phyloP scores from a whole-genome alignment of 2,113 vertebrate genomes.

The Sarotherodon lohbergeri region DNA sequence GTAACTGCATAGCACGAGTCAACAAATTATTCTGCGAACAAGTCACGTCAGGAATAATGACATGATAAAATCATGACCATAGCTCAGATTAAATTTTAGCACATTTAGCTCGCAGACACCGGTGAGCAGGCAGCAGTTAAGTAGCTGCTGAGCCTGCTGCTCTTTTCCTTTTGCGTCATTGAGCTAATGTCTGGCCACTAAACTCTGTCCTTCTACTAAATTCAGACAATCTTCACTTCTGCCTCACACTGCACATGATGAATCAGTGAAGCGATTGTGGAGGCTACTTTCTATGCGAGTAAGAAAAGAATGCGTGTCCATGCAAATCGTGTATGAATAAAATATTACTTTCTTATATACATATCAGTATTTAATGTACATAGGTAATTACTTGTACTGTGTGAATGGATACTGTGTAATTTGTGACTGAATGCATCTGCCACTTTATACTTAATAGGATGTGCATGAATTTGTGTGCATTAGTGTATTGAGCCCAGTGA shows the following conservation, averaged over 20 bases:
- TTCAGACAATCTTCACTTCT: slow-evolving; percentile 10
- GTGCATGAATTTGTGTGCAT: background rate
- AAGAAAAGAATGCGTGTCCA: background rate
- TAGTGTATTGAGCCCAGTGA: background rate
- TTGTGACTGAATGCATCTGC: background rate
- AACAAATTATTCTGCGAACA: background rate
- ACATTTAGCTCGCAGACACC: background rate
- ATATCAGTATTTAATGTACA: background rate
- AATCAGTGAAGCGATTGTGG: background rate
- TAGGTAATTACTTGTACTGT: background rate
- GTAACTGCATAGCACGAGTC: background rate
- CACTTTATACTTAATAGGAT: background rate
- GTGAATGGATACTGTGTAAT: background rate
- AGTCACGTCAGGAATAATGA: background rate
- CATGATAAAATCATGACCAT: background rate
- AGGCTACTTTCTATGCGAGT: background rate
- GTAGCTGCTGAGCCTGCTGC: slow-evolving; percentile 45
- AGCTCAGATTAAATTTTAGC: background rate
- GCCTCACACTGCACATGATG: background rate
- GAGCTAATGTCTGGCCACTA: slow-evolving; percentile 8
- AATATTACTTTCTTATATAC: background rate
- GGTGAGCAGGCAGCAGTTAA: background rate
- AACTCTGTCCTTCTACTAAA: slow-evolving; percentile 14
- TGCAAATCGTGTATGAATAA: background rate
- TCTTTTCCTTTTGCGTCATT: slow-evolving; percentile 51